A percentile compares a stretch with the other conserved stretches of the same genome.
Conservation (phyloP, 2,888 invertebrate genomes). For the Drosophila maculinotata region DNA sequence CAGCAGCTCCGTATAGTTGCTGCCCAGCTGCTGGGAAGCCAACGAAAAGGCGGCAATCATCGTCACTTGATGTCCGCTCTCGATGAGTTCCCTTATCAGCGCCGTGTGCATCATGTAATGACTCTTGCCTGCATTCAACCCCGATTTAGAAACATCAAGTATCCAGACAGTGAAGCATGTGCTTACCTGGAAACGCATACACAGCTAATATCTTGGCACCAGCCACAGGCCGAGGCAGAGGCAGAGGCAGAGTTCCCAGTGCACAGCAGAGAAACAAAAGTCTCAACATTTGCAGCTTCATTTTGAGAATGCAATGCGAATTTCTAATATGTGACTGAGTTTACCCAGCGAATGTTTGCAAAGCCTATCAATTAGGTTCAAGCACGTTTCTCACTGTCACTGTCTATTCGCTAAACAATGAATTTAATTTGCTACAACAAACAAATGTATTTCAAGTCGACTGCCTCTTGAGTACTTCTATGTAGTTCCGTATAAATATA, state of each 20-base stretch:
- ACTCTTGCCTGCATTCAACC: conserved; percentile 78
- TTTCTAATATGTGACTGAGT: background rate
- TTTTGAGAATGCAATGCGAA: conserved; percentile 3
- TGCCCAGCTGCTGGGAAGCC: conserved; percentile 67
- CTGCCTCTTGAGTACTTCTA: background rate
- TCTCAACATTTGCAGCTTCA: conserved; percentile 28
- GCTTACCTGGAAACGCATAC: conserved; percentile 83
- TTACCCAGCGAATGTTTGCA: background rate
- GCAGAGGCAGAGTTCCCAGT: conserved; percentile 31
- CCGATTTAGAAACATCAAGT: background rate
- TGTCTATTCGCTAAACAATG: conserved; percentile 5
- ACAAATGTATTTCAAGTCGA: conserved; percentile 6
- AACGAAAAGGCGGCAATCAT: conserved; percentile 79
- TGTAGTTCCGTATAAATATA: too few relatives aligned
- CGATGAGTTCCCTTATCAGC: conserved; percentile 84
- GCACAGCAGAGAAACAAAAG: conserved; percentile 20
- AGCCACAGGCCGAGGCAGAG: conserved; percentile 16
- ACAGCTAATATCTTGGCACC: conserved; percentile 85
- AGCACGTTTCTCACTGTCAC: conserved; percentile 5
- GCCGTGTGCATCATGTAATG: conserved; percentile 86
- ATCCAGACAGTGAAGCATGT: background rate
- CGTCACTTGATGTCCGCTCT: conserved; percentile 82
- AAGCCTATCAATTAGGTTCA: background rate
- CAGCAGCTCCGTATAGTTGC: conserved; percentile 83
- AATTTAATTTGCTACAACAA: conserved; percentile 11